These are phyloP conservation scores for Scophthalmus maximus DNA, from an alignment of 2,113 vertebrate species.

Conservation along the genomic window DNA sequence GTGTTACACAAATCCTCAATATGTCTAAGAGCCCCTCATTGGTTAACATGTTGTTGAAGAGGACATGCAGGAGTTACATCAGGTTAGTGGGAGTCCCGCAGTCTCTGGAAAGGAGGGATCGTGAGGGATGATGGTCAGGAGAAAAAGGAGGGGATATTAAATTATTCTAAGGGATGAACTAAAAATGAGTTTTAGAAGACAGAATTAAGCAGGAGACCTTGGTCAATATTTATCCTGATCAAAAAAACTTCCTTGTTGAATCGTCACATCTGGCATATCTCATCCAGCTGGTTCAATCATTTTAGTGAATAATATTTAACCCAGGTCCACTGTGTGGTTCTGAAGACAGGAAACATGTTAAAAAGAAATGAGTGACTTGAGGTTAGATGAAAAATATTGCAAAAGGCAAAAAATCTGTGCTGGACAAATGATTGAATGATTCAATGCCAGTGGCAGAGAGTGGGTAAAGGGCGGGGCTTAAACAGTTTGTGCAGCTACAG, in stretches of 20 bases:
- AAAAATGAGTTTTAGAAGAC: neutral
- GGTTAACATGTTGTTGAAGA: conserved; percentile 55
- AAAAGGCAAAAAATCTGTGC: neutral
- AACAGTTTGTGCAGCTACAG: conserved; percentile 22
- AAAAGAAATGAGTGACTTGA: neutral
- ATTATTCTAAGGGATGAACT: neutral
- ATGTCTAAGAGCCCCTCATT: conserved; percentile 74
- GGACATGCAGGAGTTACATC: conserved; percentile 54
- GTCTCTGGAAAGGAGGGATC: conserved; percentile 18
- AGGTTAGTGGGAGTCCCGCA: conserved; percentile 36
- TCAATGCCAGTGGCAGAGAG: conserved; percentile 14
- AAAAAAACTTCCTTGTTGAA: neutral
- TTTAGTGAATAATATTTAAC: conserved; percentile 11
- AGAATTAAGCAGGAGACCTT: conserved; percentile 11
- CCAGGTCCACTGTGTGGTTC: conserved; percentile 2
- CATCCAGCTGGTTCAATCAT: neutral
- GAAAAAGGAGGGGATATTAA: neutral
- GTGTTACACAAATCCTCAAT: conserved; percentile 3
- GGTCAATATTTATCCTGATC: neutral
- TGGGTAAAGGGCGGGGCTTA: conserved; percentile 22
- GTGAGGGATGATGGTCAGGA: neutral
- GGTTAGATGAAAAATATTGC: neutral
- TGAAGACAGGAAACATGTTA: neutral
- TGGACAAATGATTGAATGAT: conserved; percentile 18
- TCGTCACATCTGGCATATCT: neutral